These are phyloP conservation scores for Tigriopus californicus DNA, from an alignment of 2,888 invertebrate species.

Conservation along the genomic window DNA sequence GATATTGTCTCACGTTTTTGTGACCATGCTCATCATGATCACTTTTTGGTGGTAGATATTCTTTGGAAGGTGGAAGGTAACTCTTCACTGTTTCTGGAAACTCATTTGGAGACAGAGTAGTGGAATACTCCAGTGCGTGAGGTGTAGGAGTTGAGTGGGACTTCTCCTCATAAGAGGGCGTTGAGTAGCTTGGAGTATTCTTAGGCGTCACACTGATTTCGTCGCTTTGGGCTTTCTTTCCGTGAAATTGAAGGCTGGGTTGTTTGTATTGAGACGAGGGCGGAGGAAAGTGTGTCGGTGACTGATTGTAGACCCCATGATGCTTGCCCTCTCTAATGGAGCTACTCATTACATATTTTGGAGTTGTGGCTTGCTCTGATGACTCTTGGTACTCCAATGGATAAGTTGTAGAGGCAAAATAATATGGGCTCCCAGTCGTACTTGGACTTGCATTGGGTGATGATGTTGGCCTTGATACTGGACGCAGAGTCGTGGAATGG, in stretches of 20 bases:
- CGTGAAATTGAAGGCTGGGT: slow-evolving; percentile 8
- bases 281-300: background rate
- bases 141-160: background rate
- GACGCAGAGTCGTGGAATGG: background rate
- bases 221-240: background rate
- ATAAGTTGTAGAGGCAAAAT: too few species aligned
- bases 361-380: background rate
- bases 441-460: background rate
- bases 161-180: background rate
- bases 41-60: background rate
- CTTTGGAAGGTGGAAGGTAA: background rate
- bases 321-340: background rate
- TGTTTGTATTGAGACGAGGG: slow-evolving; percentile 3
- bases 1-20: background rate
- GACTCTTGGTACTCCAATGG: too few species aligned
- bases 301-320: background rate
- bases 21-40: background rate
- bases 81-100: background rate
- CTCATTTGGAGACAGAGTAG: background rate
- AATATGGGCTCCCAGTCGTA: background rate
- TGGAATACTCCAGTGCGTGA: background rate
- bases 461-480: background rate
- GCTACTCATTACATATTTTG: background rate
- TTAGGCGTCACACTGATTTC: slow-evolving; percentile 4
- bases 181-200: background rate